phyloP scores from a whole-genome alignment of 2,797 vertebrate genomes.

The Hoplostethus mediterraneus region DNA sequence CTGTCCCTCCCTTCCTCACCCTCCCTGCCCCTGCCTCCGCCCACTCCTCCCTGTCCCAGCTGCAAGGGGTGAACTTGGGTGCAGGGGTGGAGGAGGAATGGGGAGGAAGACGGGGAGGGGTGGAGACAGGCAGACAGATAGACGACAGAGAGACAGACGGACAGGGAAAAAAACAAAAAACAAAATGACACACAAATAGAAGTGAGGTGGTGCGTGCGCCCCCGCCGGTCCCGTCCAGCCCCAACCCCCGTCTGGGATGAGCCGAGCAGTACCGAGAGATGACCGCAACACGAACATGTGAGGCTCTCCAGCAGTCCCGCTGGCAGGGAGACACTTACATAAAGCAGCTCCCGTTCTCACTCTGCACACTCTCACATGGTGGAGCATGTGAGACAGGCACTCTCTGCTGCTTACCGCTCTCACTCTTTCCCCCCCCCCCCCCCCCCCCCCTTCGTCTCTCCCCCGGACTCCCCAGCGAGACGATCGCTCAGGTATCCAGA shows the following conservation, averaged over 20 bases:
- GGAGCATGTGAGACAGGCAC: conserved; percentile 73
- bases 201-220: conserved; percentile 32
- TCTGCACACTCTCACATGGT: conserved; percentile 71
- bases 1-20: conserved; percentile 25
- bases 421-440: conserved; percentile 43
- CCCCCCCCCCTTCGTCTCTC: conserved; percentile 47
- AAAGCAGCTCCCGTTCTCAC: conserved; percentile 71
- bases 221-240: conserved; percentile 28
- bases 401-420: conserved; percentile 48
- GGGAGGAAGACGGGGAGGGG: conserved; percentile 17
- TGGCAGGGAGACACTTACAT: conserved; percentile 79
- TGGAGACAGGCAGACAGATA: conserved; percentile 23
- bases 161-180: no score
- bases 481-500: conserved; percentile 24
- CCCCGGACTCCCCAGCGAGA: conserved; percentile 32
- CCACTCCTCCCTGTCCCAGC: conserved; percentile 65
- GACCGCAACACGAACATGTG: conserved; percentile 77
- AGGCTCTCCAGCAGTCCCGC: conserved; percentile 62
- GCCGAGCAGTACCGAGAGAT: conserved; percentile 18
- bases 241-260: conserved; percentile 20
- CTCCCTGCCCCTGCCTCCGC: conserved; percentile 12
- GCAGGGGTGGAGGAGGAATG: conserved; percentile 2
- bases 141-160: not conserved
- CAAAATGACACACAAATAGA: conserved; percentile 21
- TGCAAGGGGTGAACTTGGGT: conserved; percentile 64